Conservation (phyloP, 2,797 vertebrate genomes). For the Xerus rutilus region DNA sequence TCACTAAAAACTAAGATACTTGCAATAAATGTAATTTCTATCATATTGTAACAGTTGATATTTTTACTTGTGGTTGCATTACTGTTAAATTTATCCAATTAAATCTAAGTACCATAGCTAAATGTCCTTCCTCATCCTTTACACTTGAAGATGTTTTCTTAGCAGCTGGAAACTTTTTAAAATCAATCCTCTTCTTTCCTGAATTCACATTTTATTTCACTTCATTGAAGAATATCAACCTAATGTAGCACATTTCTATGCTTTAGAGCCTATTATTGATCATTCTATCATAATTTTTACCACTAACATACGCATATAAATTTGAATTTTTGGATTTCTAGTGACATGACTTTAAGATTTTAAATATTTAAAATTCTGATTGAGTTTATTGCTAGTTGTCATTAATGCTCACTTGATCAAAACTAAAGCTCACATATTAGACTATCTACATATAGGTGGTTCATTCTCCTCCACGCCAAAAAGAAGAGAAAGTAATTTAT, state of each 20-base stretch:
- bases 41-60: background rate
- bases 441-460: background rate
- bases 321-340: background rate
- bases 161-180: background rate
- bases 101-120: background rate
- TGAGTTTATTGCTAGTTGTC: background rate
- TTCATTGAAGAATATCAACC: background rate
- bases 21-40: background rate
- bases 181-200: background rate
- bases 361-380: background rate
- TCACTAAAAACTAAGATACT: background rate
- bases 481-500: background rate
- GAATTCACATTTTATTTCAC: background rate
- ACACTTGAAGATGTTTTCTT: background rate
- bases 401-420: background rate
- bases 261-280: background rate
- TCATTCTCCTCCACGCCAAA: background rate
- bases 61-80: background rate
- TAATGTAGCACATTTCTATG: background rate
- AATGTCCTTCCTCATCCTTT: background rate
- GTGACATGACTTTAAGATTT: conserved; percentile 8
- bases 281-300: background rate
- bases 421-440: background rate
- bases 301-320: background rate
- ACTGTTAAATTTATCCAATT: background rate